A percentile compares a stretch with the other conserved stretches of the same genome.
Evolutionary conservation across 1,140 invertebrate genomes (phyloP).

Genomic region (Popillia japonica): DNA sequence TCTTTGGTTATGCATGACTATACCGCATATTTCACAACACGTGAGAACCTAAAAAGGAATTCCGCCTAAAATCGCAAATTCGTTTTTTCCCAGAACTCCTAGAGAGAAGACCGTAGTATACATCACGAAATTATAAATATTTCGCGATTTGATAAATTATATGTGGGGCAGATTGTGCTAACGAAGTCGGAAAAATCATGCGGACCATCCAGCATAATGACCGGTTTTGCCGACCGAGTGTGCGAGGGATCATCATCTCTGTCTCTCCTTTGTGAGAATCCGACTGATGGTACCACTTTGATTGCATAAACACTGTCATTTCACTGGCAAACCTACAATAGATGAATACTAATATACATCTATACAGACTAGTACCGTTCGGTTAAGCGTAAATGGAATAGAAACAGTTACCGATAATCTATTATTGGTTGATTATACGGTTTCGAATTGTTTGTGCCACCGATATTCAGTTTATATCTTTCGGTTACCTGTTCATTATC

Average conservation of each 20-base stretch:
- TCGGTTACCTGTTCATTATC: constrained; percentile 9
- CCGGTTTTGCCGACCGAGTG: not conserved
- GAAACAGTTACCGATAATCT: constrained; percentile 26
- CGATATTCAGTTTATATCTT: constrained; percentile 21
- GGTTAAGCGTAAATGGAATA: constrained; percentile 19
- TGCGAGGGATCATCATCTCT: constrained; percentile 12
- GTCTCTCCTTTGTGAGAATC: constrained; percentile 18
- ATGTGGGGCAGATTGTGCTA: constrained; percentile 17
- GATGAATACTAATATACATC: constrained; percentile 3
- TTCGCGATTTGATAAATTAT: constrained; percentile 35
- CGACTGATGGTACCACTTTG: constrained; percentile 23
- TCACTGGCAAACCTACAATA: constrained; percentile 8
- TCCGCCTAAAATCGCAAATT: not conserved
- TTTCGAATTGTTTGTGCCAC: constrained; percentile 30
- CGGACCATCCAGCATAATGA: constrained; percentile 25
- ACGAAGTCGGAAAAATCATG: constrained; percentile 31
- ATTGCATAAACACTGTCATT: constrained; percentile 35
- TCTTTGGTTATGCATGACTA: not conserved
- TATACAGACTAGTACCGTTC: constrained; percentile 8
- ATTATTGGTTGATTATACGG: constrained; percentile 26
- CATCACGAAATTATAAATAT: constrained; percentile 31
- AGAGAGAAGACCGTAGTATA: not conserved
- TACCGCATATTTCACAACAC: constrained; percentile 14
- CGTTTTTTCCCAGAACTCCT: not conserved
- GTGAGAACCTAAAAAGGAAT: constrained; percentile 15